Evolutionary conservation across 2,888 invertebrate species (phyloP), one percentile per base, ranked within the genome.

Genomic region (Stenodera caucasica): DNA sequence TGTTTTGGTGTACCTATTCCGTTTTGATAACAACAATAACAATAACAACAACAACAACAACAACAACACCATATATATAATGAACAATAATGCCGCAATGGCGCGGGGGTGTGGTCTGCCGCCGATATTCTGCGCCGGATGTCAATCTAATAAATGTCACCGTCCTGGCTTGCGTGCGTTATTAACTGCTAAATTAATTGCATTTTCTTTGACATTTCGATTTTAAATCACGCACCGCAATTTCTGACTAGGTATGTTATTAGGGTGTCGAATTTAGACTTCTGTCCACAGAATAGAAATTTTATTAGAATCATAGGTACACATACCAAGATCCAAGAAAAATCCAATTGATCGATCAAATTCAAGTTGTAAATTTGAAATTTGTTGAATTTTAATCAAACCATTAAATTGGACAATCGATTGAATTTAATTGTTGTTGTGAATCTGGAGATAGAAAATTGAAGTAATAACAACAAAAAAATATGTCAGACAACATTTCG

Each of bases 131-230:
- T 65, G 66, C 64, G 63, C 67, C 67, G 67, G 70, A 70, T 67
- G 72, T 70, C 72, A 70, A 70, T 72, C 69, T 72, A 70, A 72
- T 70, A 72, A 70, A 67, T 70, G 72, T 70, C 72, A 67, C 70
- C 65, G 67, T 65, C 57, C 66, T 62, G 60, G 69, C 63, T 67
- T 61, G 69, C 70, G 70, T 72, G 70, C 65, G 70, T 69, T 70
- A 72, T 72, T 69, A 69, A 69, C 67, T 64, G 64, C 58, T 60
- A 64, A 72, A 72, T 71, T 72, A 72, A 72, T 72, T 70, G 69
- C 69, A 64, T 68, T 70, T 70, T 70, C 68, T 69, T 67, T 66
- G 63, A 63, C 64, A 67, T 68, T 70, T 64, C 65, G 65, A 68
- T 69, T 70, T 67, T 64, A 67, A 69, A 72, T 71, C 72, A 71